These are phyloP conservation scores for Staurois parvus DNA, from an alignment of 2,797 vertebrate genomes.

Conservation along the genomic window DNA sequence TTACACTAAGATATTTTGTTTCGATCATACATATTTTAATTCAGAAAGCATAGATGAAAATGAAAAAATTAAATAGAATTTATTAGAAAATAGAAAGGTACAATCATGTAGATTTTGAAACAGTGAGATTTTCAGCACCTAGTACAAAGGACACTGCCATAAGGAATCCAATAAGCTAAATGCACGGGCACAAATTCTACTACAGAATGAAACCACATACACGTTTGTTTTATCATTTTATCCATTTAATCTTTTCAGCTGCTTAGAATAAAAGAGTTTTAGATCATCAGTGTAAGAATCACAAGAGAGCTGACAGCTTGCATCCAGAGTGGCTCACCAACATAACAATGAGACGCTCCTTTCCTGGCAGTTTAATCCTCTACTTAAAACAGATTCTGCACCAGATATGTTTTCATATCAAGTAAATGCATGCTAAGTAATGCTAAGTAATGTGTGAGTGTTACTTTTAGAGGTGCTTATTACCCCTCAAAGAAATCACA, in stretches of 20 bases:
- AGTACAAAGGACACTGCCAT: not conserved
- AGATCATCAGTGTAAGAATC: not conserved
- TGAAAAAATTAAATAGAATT: not conserved
- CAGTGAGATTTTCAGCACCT: not conserved
- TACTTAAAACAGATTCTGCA: not conserved
- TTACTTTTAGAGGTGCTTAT: no score
- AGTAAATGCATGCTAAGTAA: no score
- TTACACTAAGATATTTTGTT: not conserved
- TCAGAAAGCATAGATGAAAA: not conserved
- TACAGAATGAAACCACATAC: not conserved
- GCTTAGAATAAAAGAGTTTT: not conserved
- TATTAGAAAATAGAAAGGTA: not conserved
- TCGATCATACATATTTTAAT: not conserved
- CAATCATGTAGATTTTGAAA: not conserved
- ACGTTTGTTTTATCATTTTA: not conserved
- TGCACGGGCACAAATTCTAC: not conserved
- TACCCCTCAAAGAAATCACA: no score
- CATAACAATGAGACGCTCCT: not conserved
- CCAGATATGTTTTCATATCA: no score
- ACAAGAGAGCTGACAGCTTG: not conserved
- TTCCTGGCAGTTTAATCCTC: not conserved
- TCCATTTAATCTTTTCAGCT: conserved; percentile 1
- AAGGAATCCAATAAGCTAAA: not conserved
- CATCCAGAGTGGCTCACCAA: not conserved
- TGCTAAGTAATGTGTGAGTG: no score